phyloP scores from a whole-genome alignment of 2,888 invertebrate genomes.

The Leptinotarsa peninsularis region DNA sequence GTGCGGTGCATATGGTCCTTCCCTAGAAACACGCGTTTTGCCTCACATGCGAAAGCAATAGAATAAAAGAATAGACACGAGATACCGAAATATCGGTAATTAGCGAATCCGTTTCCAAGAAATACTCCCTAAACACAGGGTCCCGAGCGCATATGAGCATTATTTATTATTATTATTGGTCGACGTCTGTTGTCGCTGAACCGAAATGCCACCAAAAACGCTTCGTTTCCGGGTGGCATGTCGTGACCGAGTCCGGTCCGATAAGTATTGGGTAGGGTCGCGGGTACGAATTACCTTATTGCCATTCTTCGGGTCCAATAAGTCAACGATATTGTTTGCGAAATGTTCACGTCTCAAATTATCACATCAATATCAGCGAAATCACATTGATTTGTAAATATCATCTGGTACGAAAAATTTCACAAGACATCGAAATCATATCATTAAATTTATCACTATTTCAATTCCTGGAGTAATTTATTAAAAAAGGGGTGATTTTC shows the following conservation, averaged over 20 bases:
- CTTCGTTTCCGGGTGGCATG: conserved; percentile 49
- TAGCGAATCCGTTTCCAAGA: conserved; percentile 51
- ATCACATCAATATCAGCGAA: background rate
- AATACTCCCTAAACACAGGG: conserved; percentile 51
- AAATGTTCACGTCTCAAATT: background rate
- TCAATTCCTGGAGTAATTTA: no score
- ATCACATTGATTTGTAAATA: background rate
- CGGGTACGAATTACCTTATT: conserved; percentile 10
- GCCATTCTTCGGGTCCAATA: background rate
- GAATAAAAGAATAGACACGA: conserved; percentile 34
- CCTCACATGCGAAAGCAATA: conserved; percentile 33
- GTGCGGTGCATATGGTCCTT: conserved; percentile 39
- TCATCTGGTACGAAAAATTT: background rate
- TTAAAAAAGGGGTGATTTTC: no score
- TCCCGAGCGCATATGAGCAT: conserved; percentile 36
- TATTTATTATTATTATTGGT: conserved; percentile 39
- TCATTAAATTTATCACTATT: no score
- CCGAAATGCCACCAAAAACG: conserved; percentile 46
- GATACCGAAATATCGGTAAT: conserved; percentile 48
- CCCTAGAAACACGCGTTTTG: conserved; percentile 15
- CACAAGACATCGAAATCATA: no score
- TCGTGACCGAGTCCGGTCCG: conserved; percentile 40
- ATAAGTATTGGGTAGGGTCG: conserved; percentile 34
- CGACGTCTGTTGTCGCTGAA: conserved; percentile 46
- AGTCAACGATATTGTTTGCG: background rate